Conservation (phyloP, 2,888 invertebrate species). For the Poecilus cupreus region DNA sequence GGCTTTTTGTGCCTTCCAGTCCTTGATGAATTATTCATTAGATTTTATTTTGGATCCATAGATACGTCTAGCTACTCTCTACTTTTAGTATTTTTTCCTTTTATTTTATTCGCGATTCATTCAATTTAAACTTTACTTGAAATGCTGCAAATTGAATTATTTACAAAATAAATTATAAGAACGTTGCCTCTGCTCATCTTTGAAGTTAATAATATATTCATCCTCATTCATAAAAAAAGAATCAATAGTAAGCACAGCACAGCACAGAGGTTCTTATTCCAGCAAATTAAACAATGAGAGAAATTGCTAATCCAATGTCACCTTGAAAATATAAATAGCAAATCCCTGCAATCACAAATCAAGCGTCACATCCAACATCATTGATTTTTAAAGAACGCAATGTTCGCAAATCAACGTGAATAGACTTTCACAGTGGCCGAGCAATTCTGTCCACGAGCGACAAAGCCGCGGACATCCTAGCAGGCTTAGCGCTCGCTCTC, state of each 20-base stretch:
- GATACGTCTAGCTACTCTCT: slow-evolving; percentile 25
- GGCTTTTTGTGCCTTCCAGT: background rate
- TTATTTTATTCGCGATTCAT: slow-evolving; percentile 15
- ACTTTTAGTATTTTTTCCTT: slow-evolving; percentile 10
- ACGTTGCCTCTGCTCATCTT: background rate
- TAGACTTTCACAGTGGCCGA: slow-evolving; percentile 33
- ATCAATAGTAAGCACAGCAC: background rate
- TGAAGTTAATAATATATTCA: background rate
- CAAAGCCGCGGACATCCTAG: slow-evolving; percentile 25
- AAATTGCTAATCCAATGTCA: background rate
- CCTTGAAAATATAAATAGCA: slow-evolving; percentile 5
- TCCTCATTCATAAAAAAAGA: background rate
- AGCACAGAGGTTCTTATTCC: slow-evolving; percentile 25
- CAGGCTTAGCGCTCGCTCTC: background rate
- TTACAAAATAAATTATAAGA: slow-evolving; percentile 29
- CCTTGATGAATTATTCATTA: slow-evolving; percentile 27
- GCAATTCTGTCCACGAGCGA: background rate
- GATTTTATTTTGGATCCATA: slow-evolving; percentile 21
- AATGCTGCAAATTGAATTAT: slow-evolving; percentile 30
- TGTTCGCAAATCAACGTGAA: slow-evolving; percentile 10
- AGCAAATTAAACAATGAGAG: slow-evolving; percentile 1
- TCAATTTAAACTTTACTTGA: slow-evolving; percentile 18
- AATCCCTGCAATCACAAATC: background rate
- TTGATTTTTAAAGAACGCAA: slow-evolving; percentile 22
- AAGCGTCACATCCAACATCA: slow-evolving; percentile 1